A percentile compares a stretch with the other conserved stretches of the same genome.
phyloP scores from a whole-genome alignment of 2,113 vertebrate species.

The Notechis scutatus region DNA sequence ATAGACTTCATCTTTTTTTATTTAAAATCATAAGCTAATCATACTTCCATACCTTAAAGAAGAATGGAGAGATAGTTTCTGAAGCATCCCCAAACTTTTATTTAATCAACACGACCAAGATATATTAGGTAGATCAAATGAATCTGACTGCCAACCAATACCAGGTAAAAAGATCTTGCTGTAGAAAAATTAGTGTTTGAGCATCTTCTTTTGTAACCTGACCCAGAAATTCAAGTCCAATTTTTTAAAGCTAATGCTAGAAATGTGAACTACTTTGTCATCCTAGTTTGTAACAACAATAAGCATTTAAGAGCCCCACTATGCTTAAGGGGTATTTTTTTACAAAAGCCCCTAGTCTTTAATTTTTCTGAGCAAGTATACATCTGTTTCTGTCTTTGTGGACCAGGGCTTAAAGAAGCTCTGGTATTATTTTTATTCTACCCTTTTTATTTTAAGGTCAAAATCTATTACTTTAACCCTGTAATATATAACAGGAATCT shows the following conservation, averaged over 20 bases:
- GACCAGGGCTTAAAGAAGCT: too few species aligned
- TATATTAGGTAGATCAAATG: background rate
- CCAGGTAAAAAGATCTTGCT: background rate
- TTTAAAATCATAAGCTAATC: background rate
- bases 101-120: too few species aligned
- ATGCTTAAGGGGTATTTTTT: background rate
- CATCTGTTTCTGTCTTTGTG: background rate
- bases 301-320: background rate
- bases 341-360: background rate
- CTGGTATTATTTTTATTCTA: background rate
- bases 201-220: background rate
- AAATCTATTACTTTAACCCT: background rate
- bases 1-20: background rate
- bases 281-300: background rate
- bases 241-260: background rate
- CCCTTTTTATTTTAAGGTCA: background rate
- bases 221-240: background rate
- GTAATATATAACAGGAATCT: background rate
- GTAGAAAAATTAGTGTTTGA: background rate
- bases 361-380: background rate
- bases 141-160: background rate
- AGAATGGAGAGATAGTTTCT: background rate
- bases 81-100: rapidly evolving
- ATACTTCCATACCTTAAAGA: background rate
- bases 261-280: background rate